These are phyloP conservation scores for Epinephelus coioides DNA, from an alignment of 2,797 vertebrate genomes.

Conservation along the genomic window DNA sequence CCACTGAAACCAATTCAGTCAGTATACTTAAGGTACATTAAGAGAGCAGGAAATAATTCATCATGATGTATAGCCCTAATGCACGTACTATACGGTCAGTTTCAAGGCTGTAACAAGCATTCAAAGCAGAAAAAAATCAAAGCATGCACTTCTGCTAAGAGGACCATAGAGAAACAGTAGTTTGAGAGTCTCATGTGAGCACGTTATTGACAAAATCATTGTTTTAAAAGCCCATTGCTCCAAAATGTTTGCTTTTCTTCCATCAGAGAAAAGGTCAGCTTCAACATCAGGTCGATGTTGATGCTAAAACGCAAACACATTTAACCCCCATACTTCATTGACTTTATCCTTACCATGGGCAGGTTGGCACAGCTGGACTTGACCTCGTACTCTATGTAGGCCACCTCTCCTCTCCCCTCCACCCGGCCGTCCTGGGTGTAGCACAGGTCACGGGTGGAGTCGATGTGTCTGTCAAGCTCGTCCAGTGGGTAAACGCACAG, in stretches of 20 bases:
- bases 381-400: slow-evolving; percentile 97
- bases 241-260: slow-evolving; percentile 23
- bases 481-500: slow-evolving; percentile 93
- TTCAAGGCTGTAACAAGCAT: slow-evolving; percentile 27
- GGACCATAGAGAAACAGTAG: background rate
- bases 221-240: slow-evolving; percentile 11
- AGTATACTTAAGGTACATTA: slow-evolving; percentile 39
- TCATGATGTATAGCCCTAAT: slow-evolving; percentile 31
- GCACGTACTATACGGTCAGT: slow-evolving; percentile 6
- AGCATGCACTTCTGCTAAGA: background rate
- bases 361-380: slow-evolving; percentile 95
- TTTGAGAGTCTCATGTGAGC: slow-evolving; percentile 8
- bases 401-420: slow-evolving; percentile 85
- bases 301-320: background rate
- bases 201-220: background rate
- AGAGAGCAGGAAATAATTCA: slow-evolving; percentile 35
- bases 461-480: slow-evolving; percentile 90
- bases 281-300: slow-evolving; percentile 7
- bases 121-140: background rate
- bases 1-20: slow-evolving; percentile 49
- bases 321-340: background rate
- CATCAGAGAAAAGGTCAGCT: background rate
- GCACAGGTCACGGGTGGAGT: slow-evolving; percentile 93
- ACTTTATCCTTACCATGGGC: slow-evolving; percentile 87
- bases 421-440: slow-evolving; percentile 91